Conservation (phyloP, 2,888 invertebrate species). For the Apotomis betuletana region DNA sequence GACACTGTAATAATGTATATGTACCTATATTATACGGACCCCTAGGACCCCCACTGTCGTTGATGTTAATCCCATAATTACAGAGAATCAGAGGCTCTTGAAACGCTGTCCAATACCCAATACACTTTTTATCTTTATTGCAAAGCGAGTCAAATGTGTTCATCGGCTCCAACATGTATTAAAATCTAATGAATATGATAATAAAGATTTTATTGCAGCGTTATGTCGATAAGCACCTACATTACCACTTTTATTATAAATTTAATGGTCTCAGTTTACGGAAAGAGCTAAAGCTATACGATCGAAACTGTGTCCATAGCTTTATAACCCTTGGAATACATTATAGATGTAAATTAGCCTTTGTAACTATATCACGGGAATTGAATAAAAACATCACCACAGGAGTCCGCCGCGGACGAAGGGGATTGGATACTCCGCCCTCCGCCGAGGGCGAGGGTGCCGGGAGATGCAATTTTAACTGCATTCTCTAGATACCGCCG, state of each 20-base stretch:
- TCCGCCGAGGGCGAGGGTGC: conserved; percentile 56
- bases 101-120: conserved; percentile 6
- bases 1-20: too few relatives aligned
- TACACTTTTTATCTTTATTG: conserved; percentile 21
- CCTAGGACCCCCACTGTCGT: background rate
- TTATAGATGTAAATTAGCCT: conserved; percentile 51
- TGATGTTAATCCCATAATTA: conserved; percentile 24
- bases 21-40: too few relatives aligned
- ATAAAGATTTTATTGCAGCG: conserved; percentile 45
- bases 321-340: conserved; percentile 42
- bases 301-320: conserved; percentile 27
- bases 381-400: conserved; percentile 66
- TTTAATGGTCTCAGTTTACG: conserved; percentile 37
- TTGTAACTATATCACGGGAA: conserved; percentile 52
- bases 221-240: conserved; percentile 37
- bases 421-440: conserved; percentile 68
- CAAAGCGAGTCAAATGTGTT: conserved; percentile 31
- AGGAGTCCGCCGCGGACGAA: conserved; percentile 52
- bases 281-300: conserved; percentile 36
- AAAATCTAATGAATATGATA: conserved; percentile 51
- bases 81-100: conserved; percentile 4
- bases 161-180: conserved; percentile 29
- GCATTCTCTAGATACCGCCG: conserved; percentile 60
- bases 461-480: conserved; percentile 65
- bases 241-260: conserved; percentile 37